These are phyloP conservation scores for Poecilia latipinna DNA, from an alignment of 2,113 vertebrate genomes.

Conservation along the genomic window DNA sequence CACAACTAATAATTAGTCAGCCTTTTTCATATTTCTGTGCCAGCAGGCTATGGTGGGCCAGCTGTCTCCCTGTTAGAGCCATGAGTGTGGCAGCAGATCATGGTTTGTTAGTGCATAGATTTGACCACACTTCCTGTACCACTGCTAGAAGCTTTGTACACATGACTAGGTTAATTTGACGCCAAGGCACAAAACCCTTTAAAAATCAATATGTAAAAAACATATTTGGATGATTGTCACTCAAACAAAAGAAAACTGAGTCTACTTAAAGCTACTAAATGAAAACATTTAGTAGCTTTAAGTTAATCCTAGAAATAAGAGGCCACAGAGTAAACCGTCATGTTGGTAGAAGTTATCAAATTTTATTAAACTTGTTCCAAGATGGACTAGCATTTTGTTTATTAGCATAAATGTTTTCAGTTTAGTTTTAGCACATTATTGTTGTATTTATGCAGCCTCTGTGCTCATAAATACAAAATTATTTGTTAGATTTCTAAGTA, in stretches of 20 bases:
- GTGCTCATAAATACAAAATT: background rate
- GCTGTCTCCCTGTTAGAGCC: slow-evolving; percentile 79
- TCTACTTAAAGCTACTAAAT: too few relatives aligned
- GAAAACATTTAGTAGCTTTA: slow-evolving; percentile 13
- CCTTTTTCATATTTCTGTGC: slow-evolving; percentile 77
- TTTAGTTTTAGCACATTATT: background rate
- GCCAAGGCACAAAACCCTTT: background rate
- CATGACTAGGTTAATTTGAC: slow-evolving; percentile 11
- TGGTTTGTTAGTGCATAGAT: slow-evolving; percentile 65
- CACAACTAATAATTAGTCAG: slow-evolving; percentile 76
- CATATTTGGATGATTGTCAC: background rate
- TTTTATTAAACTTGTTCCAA: slow-evolving; percentile 3
- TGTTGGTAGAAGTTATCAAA: slow-evolving; percentile 38
- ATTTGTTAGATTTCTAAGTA: background rate
- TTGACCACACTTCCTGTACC: slow-evolving; percentile 68
- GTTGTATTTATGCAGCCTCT: background rate
- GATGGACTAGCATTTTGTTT: background rate
- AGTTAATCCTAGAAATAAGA: slow-evolving; percentile 5
- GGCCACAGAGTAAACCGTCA: slow-evolving; percentile 32
- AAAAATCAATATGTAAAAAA: background rate
- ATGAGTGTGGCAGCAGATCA: slow-evolving; percentile 77
- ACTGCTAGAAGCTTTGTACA: slow-evolving; percentile 69
- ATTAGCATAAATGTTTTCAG: background rate
- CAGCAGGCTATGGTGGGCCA: slow-evolving; percentile 70
- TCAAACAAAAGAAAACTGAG: slow-evolving; percentile 2